Percentiles rank a stretch among this genome's conserved stretches.
phyloP scores from a whole-genome alignment of 2,888 invertebrate genomes.

The Phragmatobia fuliginosa region DNA sequence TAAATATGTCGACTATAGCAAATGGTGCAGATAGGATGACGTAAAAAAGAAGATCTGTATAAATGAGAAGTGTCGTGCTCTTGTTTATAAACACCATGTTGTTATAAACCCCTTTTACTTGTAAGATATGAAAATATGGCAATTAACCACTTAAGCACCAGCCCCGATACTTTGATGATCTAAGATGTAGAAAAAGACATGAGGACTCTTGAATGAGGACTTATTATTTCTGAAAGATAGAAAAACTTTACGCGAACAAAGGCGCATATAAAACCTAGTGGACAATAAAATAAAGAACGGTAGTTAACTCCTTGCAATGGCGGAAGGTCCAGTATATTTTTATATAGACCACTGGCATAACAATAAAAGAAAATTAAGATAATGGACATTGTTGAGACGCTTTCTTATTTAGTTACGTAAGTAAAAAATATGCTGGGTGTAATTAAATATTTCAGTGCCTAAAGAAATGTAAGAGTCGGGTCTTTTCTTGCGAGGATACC shows the following conservation, averaged over 20 bases:
- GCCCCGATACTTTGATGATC: neutral
- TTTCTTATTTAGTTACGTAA: conserved; percentile 1
- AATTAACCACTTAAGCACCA: neutral
- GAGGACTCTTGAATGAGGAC: neutral
- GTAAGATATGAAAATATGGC: neutral
- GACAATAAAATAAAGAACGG: neutral
- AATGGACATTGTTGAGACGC: neutral
- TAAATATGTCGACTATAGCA: no score
- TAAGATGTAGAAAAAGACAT: neutral
- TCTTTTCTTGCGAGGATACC: conserved; percentile 36
- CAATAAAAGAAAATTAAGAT: conserved; percentile 1
- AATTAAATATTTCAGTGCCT: conserved; percentile 15
- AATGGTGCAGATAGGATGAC: neutral
- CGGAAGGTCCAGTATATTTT: neutral
- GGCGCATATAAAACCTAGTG: neutral
- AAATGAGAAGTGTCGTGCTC: neutral
- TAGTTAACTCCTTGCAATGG: neutral
- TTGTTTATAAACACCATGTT: no score
- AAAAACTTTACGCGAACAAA: neutral
- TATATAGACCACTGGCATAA: neutral
- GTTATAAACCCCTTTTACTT: neutral
- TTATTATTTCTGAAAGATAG: neutral
- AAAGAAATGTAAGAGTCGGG: conserved; percentile 15
- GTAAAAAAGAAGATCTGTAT: neutral
- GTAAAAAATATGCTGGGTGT: conserved; percentile 7